Conservation (phyloP, 1,140 invertebrate species). For the Pogonognathellus flavescens region DNA sequence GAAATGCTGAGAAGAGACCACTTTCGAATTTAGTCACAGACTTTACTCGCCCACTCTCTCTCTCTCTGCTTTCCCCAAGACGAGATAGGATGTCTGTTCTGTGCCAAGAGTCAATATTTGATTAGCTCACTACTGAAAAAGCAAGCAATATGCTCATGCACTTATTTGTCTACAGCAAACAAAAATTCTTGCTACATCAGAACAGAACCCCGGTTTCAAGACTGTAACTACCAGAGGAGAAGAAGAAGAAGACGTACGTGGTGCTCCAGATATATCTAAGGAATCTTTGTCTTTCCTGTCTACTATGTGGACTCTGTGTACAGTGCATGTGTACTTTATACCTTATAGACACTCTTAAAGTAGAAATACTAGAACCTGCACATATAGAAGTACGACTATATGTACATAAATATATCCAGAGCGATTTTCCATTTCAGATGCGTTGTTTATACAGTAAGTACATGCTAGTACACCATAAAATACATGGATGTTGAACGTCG, state of each 20-base stretch:
- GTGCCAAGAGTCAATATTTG: conserved; percentile 63
- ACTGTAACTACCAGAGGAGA: not conserved
- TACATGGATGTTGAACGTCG: not conserved
- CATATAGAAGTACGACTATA: not conserved
- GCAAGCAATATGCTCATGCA: conserved; percentile 59
- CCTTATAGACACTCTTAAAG: too few species aligned
- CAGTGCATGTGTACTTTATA: not conserved
- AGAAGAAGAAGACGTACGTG: conserved; percentile 4
- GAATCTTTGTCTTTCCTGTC: not conserved
- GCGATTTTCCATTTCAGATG: not conserved
- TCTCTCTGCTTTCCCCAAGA: conserved; percentile 35
- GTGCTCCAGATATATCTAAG: not conserved
- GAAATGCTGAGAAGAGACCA: conserved; percentile 8
- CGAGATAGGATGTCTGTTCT: conserved; percentile 45
- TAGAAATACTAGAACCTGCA: too few species aligned
- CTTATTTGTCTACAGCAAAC: conserved; percentile 60
- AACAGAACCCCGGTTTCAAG: conserved; percentile 41
- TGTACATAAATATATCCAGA: not conserved
- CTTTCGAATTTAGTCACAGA: conserved; percentile 39
- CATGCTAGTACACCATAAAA: not conserved
- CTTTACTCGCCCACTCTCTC: not conserved
- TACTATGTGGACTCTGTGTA: not conserved
- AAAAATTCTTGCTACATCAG: conserved; percentile 55
- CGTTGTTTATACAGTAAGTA: not conserved
- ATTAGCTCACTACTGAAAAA: conserved; percentile 64